Conservation (phyloP, 2,888 invertebrate genomes). For the Cabera pusaria region DNA sequence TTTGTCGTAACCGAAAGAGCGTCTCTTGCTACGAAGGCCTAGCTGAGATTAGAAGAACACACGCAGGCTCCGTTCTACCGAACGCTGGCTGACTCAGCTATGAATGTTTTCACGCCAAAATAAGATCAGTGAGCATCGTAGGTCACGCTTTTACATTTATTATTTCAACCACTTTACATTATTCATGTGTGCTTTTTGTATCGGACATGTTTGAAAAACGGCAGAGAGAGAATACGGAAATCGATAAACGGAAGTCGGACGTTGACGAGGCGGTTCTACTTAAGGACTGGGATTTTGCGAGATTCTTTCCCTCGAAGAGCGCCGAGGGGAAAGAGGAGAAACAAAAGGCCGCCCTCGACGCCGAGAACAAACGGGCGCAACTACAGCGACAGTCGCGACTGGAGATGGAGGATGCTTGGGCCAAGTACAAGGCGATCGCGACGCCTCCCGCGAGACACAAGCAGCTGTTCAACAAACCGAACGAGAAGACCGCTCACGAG, state of each 20-base stretch:
- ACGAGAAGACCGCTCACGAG: slow-evolving; percentile 67
- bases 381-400: slow-evolving; percentile 72
- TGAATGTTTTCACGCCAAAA: slow-evolving; percentile 71
- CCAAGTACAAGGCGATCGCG: slow-evolving; percentile 68
- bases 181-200: slow-evolving; percentile 75
- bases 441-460: slow-evolving; percentile 72
- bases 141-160: slow-evolving; percentile 38
- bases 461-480: slow-evolving; percentile 60
- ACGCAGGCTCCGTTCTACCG: slow-evolving; percentile 21
- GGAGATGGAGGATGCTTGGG: slow-evolving; percentile 75
- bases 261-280: slow-evolving; percentile 91
- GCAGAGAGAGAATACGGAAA: slow-evolving; percentile 65
- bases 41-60: slow-evolving; percentile 22
- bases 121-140: slow-evolving; percentile 76
- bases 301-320: slow-evolving; percentile 88
- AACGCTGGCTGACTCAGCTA: slow-evolving; percentile 19
- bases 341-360: slow-evolving; percentile 64
- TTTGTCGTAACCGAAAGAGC: too few species aligned
- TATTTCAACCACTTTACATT: slow-evolving; percentile 40
- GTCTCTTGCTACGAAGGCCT: not conserved
- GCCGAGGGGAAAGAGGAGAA: slow-evolving; percentile 59
- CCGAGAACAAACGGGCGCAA: slow-evolving; percentile 62
- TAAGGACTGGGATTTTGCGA: slow-evolving; percentile 94
- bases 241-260: slow-evolving; percentile 78
- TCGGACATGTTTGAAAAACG: slow-evolving; percentile 68